Conservation (phyloP, 2,113 vertebrate genomes). For the Sphaerodactylus townsendi region DNA sequence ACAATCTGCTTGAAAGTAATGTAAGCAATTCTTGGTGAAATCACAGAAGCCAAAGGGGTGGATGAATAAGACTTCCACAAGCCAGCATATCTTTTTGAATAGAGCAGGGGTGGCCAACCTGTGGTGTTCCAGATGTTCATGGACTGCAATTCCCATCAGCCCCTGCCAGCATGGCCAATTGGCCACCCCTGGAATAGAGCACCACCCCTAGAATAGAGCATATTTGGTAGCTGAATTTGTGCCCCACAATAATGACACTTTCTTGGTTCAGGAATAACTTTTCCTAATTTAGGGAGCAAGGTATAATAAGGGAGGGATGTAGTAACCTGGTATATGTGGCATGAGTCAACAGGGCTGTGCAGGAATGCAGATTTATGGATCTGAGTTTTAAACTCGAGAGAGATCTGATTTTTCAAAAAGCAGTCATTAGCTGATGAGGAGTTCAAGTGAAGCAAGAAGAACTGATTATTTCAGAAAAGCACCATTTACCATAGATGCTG, state of each 20-base stretch:
- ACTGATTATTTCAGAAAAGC: not conserved
- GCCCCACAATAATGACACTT: not conserved
- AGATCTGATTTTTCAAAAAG: not conserved
- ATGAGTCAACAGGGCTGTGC: not conserved
- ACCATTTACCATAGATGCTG: not conserved
- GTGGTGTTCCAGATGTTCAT: too few species aligned
- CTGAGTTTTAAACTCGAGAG: not conserved
- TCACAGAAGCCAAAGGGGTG: not conserved
- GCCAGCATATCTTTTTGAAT: too few species aligned
- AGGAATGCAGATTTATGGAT: not conserved
- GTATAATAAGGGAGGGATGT: not conserved
- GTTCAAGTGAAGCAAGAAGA: not conserved
- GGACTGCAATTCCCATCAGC: too few species aligned
- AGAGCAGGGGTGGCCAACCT: not conserved
- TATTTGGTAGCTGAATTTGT: not conserved
- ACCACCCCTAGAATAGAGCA: not conserved
- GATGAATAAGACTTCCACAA: not conserved
- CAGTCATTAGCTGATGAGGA: not conserved
- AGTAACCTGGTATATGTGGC: not conserved
- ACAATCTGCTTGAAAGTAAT: not conserved
- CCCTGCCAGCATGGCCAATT: too few species aligned
- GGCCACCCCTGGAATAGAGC: too few species aligned
- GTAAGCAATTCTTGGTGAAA: not conserved
- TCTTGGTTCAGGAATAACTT: not conserved
- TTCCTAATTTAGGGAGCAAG: not conserved